Evolutionary conservation across 2,113 vertebrate genomes (phyloP).

Genomic region (Vulpes vulpes): DNA sequence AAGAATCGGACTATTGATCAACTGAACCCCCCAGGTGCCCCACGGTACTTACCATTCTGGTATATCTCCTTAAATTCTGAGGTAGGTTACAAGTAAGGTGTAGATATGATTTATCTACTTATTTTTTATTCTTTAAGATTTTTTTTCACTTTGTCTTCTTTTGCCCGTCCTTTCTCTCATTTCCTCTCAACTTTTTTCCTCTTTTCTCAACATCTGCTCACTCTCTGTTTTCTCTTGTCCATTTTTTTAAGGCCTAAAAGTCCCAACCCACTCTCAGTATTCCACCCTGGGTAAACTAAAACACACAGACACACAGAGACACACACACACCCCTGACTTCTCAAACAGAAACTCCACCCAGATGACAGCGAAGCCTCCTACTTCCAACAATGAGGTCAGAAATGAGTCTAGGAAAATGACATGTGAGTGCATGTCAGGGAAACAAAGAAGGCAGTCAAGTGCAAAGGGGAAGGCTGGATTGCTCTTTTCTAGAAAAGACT

Average conservation of each 20-base stretch:
- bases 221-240: not conserved
- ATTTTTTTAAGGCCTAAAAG: constrained; percentile 37
- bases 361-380: not conserved
- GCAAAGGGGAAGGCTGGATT: not conserved
- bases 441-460: constrained; percentile 30
- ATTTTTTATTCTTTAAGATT: not conserved
- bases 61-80: not conserved
- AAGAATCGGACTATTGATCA: not conserved
- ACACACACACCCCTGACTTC: not conserved
- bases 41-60: not conserved
- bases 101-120: not conserved
- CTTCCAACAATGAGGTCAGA: constrained; percentile 38
- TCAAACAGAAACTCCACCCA: constrained; percentile 44
- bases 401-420: constrained; percentile 34
- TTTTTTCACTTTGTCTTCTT: not conserved
- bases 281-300: not conserved
- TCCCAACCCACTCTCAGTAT: not conserved
- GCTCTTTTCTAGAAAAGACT: constrained; percentile 18
- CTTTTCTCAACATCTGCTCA: not conserved
- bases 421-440: not conserved
- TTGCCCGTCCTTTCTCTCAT: not conserved
- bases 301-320: not conserved
- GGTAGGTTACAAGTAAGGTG: not conserved
- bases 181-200: not conserved
- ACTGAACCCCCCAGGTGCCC: not conserved